Evolutionary conservation across 2,113 vertebrate genomes (phyloP), one percentile per base, ranked within the genome.

Genomic region (Nesoenas mayeri): DNA sequence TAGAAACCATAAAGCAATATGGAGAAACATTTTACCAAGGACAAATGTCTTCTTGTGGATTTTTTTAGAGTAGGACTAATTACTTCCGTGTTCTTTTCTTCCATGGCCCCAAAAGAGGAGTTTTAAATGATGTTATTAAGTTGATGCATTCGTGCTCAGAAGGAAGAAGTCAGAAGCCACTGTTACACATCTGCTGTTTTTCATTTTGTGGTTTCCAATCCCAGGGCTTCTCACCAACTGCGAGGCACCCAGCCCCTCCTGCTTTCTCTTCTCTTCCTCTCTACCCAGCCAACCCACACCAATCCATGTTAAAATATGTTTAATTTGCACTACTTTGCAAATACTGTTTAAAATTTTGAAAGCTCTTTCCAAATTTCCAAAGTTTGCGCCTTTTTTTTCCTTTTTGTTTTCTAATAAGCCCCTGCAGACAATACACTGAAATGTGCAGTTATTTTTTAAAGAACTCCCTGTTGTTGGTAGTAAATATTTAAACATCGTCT

Each of bases 131-230:
- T 58, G 62, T 91, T 91, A 81, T 77, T 84, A 85, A 85, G 29
- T 78, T 85, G 71, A 80, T 83, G 90, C 50, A 91, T 95, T 92
- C 93, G 51, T 88, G 72, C 34, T 91, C 42, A 38, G 60, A 89
- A 1, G 24, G 72, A 62, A 78, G 83, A 91, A 97, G 88, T 83
- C 80, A 95, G 72, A 96, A 97, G 95, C 75, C 82, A 96, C 61
- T 42, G 74, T 84, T 79, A 88, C 78, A 58, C 56, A 78, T 48
- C 47, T 88, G 94, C 36, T 77, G 26, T 40, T 96, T 89, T 67
- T 91, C 62, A 89, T 89, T 95, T 73, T 82, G 32, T 77, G 62
- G 56, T 81, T 96, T 91, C 62, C 56, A 61, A 15, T 84, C 85
- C 67, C 75, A 93, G 61, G 75, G 64, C 65, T 54, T 95, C 79